Percentiles rank a stretch among this genome's conserved stretches.
Conservation (phyloP, 2,888 invertebrate species). For the Megalurothrips usitatus region DNA sequence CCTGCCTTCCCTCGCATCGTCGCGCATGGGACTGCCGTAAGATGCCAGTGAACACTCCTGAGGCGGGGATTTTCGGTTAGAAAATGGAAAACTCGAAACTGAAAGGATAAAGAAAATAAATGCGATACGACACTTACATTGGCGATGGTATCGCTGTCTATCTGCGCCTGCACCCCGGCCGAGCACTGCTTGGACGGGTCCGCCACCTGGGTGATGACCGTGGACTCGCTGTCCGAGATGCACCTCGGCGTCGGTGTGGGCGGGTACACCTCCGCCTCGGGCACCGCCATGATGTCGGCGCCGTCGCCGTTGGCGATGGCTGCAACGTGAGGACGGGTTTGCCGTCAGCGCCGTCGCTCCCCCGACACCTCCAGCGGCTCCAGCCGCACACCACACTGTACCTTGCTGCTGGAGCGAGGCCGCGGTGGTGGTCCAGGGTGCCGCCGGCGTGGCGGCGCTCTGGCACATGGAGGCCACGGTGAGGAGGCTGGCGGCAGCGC, state of each 20-base stretch:
- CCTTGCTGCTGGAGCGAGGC: too few relatives aligned
- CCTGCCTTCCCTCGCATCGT: background rate
- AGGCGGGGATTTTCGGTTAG: background rate
- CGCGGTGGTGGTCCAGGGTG: background rate
- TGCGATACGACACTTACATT: background rate
- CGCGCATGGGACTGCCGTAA: background rate
- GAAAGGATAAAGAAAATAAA: too few relatives aligned
- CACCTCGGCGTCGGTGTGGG: too few relatives aligned
- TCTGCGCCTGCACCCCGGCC: background rate
- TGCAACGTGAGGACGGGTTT: too few relatives aligned
- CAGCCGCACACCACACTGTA: too few relatives aligned
- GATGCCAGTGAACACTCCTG: background rate
- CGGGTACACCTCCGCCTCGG: background rate
- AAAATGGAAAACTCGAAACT: background rate
- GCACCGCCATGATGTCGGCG: too few relatives aligned
- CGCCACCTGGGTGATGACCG: background rate
- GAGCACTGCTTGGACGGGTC: constrained; percentile 5
- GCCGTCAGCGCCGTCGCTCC: too few relatives aligned
- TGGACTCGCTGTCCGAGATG: background rate
- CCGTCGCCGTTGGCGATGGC: too few relatives aligned
- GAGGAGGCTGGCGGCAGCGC: background rate
- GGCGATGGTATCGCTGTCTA: background rate
- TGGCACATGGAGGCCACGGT: constrained; percentile 21
- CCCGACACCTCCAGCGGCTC: too few relatives aligned
- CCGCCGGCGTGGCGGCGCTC: background rate